Evolutionary conservation across 2,113 vertebrate species (phyloP), one percentile per base, ranked within the genome.

Genomic region (Cephalopholis sonnerati): DNA sequence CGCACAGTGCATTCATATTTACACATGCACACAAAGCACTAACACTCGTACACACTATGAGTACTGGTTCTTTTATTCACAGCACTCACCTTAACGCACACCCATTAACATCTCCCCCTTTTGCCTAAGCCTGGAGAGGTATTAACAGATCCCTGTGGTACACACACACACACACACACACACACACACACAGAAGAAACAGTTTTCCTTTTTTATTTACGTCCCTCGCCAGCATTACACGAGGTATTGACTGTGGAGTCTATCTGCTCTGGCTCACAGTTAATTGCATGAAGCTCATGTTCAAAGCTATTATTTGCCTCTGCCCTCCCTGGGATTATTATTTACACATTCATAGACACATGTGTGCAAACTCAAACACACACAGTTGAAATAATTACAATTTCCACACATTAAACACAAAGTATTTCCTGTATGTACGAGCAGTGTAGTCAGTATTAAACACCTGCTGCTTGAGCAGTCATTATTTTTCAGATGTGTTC

Each of bases 241-340:
- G 69, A 77, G 48, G 64, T 90, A 87, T 90, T 81, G 87, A 90
- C 85, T 79, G 59, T 67, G 72, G 57, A 81, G 83, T 91, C 72
- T 85, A 58, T 85, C 77, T 79, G 41, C 64, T 71, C 22, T 13
- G 17, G 74, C 44, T 85, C 79, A 68, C 79, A 73, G 84, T 87
- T 90, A 92, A 91, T 88, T 89, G 83, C 81, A 89, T 77, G 83
- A 80, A 83, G 82, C 82, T 74, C 73, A 84, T 85, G 87, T 90
- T 85, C 54, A 86, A 81, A 84, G 79, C 79, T 63, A 72, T 89
- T 89, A 90, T 88, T 86, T 46, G 3, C 46, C 58, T 72, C 50
- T 81, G 50, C 17, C 51, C 75, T 78, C 55, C n/a, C 22, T 55
- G 53, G 77, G 81, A 76, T 81, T 80, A 77, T 79, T 75, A 11